Percentiles rank a stretch among this genome's conserved stretches.
phyloP scores from a whole-genome alignment of 2,113 vertebrate species.

The Sylvilagus bachmani region DNA sequence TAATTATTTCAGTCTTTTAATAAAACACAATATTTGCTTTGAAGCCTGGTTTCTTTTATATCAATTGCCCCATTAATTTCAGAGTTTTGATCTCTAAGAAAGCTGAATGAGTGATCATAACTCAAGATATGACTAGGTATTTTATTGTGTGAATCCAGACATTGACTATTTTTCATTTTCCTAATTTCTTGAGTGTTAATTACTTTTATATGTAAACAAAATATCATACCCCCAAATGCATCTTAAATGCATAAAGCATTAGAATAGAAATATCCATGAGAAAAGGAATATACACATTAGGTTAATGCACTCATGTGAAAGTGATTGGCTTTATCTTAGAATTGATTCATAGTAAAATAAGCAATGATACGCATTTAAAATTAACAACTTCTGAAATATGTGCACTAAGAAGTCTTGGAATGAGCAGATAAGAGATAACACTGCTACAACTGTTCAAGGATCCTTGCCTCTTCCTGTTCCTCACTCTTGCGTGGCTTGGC shows the following conservation, averaged over 20 bases:
- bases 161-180: neutral
- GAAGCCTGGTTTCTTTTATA: neutral
- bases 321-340: neutral
- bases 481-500: neutral
- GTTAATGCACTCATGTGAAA: no score
- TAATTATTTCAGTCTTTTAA: neutral
- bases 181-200: neutral
- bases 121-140: neutral
- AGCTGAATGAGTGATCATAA: neutral
- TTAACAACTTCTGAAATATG: neutral
- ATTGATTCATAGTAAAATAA: neutral
- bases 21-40: neutral
- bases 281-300: neutral
- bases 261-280: neutral
- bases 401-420: neutral
- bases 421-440: neutral
- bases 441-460: neutral
- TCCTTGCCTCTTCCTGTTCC: neutral
- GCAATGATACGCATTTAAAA: neutral
- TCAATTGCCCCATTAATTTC: neutral
- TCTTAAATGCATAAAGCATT: neutral
- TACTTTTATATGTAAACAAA: neutral
- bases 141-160: neutral
- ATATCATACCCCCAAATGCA: neutral
- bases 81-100: neutral